Evolutionary conservation across 2,888 invertebrate species (phyloP).

Genomic region (Ornithoptera priamus): DNA sequence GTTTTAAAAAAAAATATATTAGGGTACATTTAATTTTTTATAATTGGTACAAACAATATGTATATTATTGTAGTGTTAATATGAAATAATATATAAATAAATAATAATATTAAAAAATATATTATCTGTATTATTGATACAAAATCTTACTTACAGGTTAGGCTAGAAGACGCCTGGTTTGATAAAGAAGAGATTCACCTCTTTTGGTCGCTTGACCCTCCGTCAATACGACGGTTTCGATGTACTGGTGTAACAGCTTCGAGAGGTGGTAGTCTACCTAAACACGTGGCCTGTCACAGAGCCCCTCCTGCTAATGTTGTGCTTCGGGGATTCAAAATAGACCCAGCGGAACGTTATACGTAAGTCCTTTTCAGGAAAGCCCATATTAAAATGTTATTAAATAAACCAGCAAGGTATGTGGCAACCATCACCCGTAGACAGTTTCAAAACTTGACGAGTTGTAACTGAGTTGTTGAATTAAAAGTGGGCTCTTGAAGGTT

Average conservation of each 20-base stretch:
- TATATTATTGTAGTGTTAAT: too few species aligned
- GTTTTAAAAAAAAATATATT: too few species aligned
- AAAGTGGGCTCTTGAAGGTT: too few species aligned
- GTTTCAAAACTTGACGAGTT: too few species aligned
- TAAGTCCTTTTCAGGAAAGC: constrained; percentile 42
- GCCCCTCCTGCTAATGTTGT: constrained; percentile 64
- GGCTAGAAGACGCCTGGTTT: constrained; percentile 63
- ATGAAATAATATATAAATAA: too few species aligned
- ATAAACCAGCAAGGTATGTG: too few species aligned
- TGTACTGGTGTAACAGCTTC: constrained; percentile 70
- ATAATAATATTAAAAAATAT: too few species aligned
- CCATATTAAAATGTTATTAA: too few species aligned
- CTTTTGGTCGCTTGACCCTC: constrained; percentile 67
- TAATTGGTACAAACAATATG: too few species aligned
- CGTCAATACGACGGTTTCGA: constrained; percentile 55
- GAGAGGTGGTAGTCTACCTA: constrained; percentile 58
- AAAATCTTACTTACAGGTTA: constrained; percentile 46
- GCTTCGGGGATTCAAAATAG: constrained; percentile 65
- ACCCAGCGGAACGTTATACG: constrained; percentile 66
- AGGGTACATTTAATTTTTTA: too few species aligned
- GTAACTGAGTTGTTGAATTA: too few species aligned
- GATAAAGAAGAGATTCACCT: constrained; percentile 67
- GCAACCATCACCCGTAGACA: too few species aligned
- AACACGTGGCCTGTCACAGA: constrained; percentile 70
- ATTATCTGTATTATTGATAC: background rate